Percentiles rank a stretch among this genome's conserved stretches.
These are phyloP conservation scores for Catocala sponsa DNA, from an alignment of 2,888 invertebrate genomes.

Conservation along the genomic window DNA sequence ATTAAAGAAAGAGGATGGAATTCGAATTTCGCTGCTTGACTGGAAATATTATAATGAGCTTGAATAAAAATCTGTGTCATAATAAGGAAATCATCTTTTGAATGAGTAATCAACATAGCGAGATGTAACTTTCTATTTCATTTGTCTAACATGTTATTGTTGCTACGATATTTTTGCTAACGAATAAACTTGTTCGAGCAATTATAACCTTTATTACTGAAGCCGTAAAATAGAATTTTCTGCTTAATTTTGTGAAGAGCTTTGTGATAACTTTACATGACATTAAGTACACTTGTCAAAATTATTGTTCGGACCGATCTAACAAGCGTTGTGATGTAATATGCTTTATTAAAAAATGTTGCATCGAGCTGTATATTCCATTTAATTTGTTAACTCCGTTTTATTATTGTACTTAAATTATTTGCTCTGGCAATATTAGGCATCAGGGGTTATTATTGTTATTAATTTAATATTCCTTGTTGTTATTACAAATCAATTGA, in stretches of 20 bases:
- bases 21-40: not conserved
- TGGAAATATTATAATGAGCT: slow-evolving; percentile 7
- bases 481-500: slow-evolving; percentile 24
- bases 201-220: slow-evolving; percentile 24
- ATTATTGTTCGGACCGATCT: slow-evolving; percentile 58
- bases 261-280: slow-evolving; percentile 50
- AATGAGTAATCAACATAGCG: slow-evolving; percentile 62
- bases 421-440: slow-evolving; percentile 23
- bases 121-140: slow-evolving; percentile 69
- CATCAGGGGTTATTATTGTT: slow-evolving; percentile 13
- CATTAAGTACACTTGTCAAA: slow-evolving; percentile 68
- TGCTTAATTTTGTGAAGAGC: not conserved
- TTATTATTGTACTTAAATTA: slow-evolving; percentile 37
- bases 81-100: slow-evolving; percentile 49
- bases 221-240: slow-evolving; percentile 39
- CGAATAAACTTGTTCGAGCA: not conserved
- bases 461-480: slow-evolving; percentile 8
- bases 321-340: slow-evolving; percentile 64
- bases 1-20: not conserved
- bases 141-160: slow-evolving; percentile 62
- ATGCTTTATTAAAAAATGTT: slow-evolving; percentile 61
- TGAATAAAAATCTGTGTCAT: slow-evolving; percentile 29
- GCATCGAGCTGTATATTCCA: slow-evolving; percentile 35
- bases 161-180: slow-evolving; percentile 35
- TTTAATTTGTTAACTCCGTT: slow-evolving; percentile 52